These are phyloP conservation scores for Elgaria multicarinata DNA, from an alignment of 2,113 vertebrate species.

Conservation along the genomic window DNA sequence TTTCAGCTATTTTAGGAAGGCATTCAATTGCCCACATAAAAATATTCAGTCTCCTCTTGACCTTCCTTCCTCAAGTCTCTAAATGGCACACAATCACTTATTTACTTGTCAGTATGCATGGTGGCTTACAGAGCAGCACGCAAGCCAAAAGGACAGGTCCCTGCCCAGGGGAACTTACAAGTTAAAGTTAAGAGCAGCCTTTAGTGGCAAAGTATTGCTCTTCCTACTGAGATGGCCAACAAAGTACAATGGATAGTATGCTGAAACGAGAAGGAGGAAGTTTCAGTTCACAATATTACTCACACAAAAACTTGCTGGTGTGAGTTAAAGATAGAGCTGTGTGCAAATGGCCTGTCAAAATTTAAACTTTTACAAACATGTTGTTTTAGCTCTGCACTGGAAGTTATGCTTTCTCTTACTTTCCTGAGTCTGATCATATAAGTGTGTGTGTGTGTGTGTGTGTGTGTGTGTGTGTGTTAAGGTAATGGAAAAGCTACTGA, in stretches of 20 bases:
- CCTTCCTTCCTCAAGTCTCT: not conserved
- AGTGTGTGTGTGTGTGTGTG: too few relatives aligned
- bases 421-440: not conserved
- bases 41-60: not conserved
- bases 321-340: not conserved
- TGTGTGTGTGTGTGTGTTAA: too few relatives aligned
- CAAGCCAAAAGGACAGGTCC: not conserved
- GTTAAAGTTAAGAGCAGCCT: not conserved
- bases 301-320: not conserved
- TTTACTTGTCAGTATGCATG: not conserved
- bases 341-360: not conserved
- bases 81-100: not conserved
- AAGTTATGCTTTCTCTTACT: not conserved
- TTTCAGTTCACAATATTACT: not conserved
- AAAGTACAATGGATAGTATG: not conserved
- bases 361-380: not conserved
- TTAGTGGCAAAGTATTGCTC: not conserved
- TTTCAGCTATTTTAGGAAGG: not conserved
- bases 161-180: not conserved
- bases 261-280: not conserved
- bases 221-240: not conserved
- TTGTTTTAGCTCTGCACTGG: not conserved
- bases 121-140: too few relatives aligned
- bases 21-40: not conserved
- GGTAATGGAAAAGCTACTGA: not conserved